Evolutionary conservation across 2,113 vertebrate species (phyloP).

Genomic region (Ptychochromis oligacanthus): DNA sequence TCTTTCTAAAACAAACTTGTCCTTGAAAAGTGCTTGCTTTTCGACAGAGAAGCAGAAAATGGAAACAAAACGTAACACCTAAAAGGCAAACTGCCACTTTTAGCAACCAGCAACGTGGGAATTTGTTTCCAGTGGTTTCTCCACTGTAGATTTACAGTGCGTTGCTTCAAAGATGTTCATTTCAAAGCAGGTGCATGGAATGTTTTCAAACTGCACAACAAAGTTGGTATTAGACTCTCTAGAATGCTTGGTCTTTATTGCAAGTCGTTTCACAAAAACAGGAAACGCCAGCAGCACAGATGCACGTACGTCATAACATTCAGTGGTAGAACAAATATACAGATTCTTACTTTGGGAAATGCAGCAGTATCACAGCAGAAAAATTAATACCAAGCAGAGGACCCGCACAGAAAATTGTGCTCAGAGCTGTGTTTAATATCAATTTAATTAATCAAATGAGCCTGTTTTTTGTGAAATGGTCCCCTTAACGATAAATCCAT

Average conservation of each 20-base stretch:
- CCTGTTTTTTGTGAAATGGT: background rate
- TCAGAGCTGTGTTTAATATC: background rate
- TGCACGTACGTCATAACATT: background rate
- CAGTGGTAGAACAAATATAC: background rate
- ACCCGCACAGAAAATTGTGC: background rate
- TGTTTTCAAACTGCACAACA: constrained; percentile 18
- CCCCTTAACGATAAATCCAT: background rate
- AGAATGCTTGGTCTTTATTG: background rate
- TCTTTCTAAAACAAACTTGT: background rate
- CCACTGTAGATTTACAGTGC: constrained; percentile 9
- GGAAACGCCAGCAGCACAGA: constrained; percentile 9
- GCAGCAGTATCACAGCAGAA: background rate
- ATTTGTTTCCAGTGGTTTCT: constrained; percentile 14
- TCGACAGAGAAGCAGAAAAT: background rate
- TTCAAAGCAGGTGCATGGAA: constrained; percentile 23
- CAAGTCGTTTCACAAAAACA: background rate
- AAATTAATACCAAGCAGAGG: background rate
- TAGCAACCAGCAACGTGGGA: background rate
- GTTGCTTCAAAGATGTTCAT: constrained; percentile 34
- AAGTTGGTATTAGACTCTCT: constrained; percentile 15
- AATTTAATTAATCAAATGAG: background rate
- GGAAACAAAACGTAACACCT: background rate
- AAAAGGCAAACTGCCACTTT: background rate
- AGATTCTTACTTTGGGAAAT: background rate
- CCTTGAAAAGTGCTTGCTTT: constrained; percentile 34